These are phyloP conservation scores for Sphenodon punctatus DNA, from an alignment of 2,797 vertebrate genomes.

Conservation along the genomic window DNA sequence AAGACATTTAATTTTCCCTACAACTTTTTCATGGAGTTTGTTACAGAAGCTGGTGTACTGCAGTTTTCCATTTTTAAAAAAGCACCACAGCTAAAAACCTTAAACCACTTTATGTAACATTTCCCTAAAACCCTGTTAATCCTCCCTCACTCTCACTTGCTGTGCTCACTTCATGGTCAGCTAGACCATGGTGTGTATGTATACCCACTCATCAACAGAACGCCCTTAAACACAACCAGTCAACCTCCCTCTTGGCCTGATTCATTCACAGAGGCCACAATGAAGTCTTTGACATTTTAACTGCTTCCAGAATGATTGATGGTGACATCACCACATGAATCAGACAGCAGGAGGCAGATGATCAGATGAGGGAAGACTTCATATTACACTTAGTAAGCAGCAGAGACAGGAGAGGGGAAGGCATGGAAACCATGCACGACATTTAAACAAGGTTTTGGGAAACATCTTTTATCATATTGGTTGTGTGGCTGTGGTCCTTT, in stretches of 20 bases:
- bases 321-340: not conserved
- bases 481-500: not conserved
- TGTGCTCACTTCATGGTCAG: not conserved
- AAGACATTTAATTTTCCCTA: not conserved
- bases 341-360: not conserved
- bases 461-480: not conserved
- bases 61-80: not conserved
- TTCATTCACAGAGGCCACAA: not conserved
- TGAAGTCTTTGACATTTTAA: not conserved
- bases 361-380: not conserved
- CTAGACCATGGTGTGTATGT: not conserved
- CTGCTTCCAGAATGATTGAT: constrained; percentile 3
- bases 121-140: not conserved
- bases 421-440: not conserved
- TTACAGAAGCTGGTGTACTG: not conserved
- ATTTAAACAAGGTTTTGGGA: constrained; percentile 1
- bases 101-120: not conserved
- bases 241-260: constrained; percentile 7
- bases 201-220: not conserved
- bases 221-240: not conserved
- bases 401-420: not conserved
- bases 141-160: not conserved
- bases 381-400: not conserved
- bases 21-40: not conserved
- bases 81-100: not conserved